These are phyloP conservation scores for Lissocephala sabroskyi DNA, from an alignment of 2,888 invertebrate species.

Conservation along the genomic window DNA sequence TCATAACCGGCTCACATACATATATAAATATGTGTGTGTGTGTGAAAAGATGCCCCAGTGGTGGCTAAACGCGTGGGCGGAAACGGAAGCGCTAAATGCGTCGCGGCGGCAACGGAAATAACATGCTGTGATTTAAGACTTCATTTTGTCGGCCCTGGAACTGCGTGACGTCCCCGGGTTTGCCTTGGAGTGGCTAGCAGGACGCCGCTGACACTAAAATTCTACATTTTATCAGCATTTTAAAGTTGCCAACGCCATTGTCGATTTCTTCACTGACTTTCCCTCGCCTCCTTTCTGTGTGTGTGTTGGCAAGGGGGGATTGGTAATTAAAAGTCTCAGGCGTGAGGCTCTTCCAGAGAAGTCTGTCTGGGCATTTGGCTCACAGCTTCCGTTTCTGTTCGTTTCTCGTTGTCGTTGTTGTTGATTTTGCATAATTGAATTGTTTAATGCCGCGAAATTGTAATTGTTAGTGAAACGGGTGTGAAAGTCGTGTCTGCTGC, in stretches of 20 bases:
- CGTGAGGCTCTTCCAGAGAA: not conserved
- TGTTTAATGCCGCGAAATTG: conserved; percentile 52
- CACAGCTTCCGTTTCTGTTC: too few species aligned
- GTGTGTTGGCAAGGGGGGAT: conserved; percentile 6
- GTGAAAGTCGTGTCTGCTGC: conserved; percentile 32
- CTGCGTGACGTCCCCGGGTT: not conserved
- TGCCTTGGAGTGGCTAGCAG: conserved; percentile 1
- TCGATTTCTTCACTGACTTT: too few species aligned
- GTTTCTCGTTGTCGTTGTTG: conserved; percentile 22
- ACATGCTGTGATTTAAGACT: conserved; percentile 68
- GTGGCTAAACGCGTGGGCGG: conserved; percentile 27
- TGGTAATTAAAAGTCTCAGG: conserved; percentile 40
- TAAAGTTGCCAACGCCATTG: too few species aligned
- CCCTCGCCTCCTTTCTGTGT: too few species aligned
- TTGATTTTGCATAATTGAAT: conserved; percentile 54
- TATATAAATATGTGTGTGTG: not conserved
- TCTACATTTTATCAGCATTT: conserved; percentile 28
- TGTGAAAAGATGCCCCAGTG: not conserved
- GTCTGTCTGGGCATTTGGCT: too few species aligned
- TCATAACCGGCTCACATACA: conserved; percentile 22
- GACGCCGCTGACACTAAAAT: conserved; percentile 2
- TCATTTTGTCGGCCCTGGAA: conserved; percentile 46
- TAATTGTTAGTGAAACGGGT: conserved; percentile 53
- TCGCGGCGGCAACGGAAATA: conserved; percentile 58
- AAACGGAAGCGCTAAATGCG: conserved; percentile 59